These are phyloP conservation scores for Xestia sexstrigata DNA, from an alignment of 2,888 invertebrate genomes.

Conservation along the genomic window DNA sequence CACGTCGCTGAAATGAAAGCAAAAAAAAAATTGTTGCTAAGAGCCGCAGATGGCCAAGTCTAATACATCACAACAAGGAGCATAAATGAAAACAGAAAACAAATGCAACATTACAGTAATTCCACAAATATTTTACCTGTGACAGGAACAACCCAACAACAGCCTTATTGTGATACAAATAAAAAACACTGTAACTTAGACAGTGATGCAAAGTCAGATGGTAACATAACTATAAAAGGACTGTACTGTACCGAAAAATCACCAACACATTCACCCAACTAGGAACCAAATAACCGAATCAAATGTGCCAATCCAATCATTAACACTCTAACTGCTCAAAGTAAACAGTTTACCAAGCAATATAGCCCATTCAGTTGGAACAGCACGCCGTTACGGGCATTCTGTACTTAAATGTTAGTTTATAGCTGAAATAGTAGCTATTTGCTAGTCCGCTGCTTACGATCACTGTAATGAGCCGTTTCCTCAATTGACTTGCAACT, in stretches of 20 bases:
- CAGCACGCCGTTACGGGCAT: conserved; percentile 37
- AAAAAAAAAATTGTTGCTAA: too few relatives aligned
- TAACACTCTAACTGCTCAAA: conserved; percentile 22
- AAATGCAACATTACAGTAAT: not conserved
- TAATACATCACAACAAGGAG: not conserved
- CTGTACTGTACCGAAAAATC: conserved; percentile 4
- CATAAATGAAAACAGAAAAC: not conserved
- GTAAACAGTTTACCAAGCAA: conserved; percentile 48
- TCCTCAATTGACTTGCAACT: conserved; percentile 63
- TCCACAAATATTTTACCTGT: not conserved
- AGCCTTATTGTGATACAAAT: not conserved
- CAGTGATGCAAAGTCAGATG: not conserved
- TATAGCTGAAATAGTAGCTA: conserved; percentile 61
- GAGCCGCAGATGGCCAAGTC: too few relatives aligned
- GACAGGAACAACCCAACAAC: not conserved
- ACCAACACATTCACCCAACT: not conserved
- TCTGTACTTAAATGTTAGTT: conserved; percentile 54
- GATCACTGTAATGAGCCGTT: conserved; percentile 60
- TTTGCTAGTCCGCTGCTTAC: conserved; percentile 65
- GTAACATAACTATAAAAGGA: not conserved
- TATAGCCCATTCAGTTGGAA: conserved; percentile 39
- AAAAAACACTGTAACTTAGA: not conserved
- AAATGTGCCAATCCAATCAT: conserved; percentile 34
- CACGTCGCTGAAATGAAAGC: not conserved
- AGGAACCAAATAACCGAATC: conserved; percentile 18